Percentiles rank a stretch among this genome's conserved stretches.
Evolutionary conservation across 2,797 vertebrate species (phyloP).

Genomic region (Hippoglossus hippoglossus): DNA sequence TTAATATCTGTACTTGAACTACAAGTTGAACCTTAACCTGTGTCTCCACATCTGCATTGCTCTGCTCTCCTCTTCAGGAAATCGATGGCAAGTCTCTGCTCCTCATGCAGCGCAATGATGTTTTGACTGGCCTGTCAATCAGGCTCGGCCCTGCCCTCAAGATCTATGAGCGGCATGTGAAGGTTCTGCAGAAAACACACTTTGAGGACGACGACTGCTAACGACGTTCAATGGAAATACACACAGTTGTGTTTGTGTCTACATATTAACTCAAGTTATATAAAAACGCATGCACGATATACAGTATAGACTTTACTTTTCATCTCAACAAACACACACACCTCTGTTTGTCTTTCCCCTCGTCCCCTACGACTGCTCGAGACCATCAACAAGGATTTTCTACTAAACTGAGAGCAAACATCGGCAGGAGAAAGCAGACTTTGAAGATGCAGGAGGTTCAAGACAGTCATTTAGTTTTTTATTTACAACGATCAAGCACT

Average conservation of each 20-base stretch:
- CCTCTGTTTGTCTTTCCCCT: constrained; percentile 3
- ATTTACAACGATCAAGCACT: constrained; percentile 40
- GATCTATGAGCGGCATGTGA: constrained; percentile 91
- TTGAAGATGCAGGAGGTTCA: constrained; percentile 15
- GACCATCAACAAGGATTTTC: constrained; percentile 36
- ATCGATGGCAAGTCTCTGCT: constrained; percentile 90
- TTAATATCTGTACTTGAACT: background rate
- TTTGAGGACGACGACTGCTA: constrained; percentile 89
- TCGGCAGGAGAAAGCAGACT: constrained; percentile 13
- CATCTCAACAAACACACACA: constrained; percentile 33
- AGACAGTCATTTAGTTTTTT: constrained; percentile 35
- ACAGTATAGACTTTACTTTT: constrained; percentile 29
- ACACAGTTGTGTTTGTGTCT: constrained; percentile 42
- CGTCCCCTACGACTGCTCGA: constrained; percentile 12
- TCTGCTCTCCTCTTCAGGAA: constrained; percentile 79
- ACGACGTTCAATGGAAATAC: constrained; percentile 41
- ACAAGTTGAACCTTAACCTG: background rate
- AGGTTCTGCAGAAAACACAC: constrained; percentile 89
- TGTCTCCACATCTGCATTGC: background rate
- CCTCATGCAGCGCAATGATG: constrained; percentile 90
- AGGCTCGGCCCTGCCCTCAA: constrained; percentile 90
- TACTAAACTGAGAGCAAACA: constrained; percentile 37
- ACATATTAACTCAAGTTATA: constrained; percentile 53
- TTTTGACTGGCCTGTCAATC: constrained; percentile 90
- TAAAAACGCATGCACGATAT: constrained; percentile 58